Evolutionary conservation across 2,113 vertebrate species (phyloP).

Genomic region (Suncus etruscus): DNA sequence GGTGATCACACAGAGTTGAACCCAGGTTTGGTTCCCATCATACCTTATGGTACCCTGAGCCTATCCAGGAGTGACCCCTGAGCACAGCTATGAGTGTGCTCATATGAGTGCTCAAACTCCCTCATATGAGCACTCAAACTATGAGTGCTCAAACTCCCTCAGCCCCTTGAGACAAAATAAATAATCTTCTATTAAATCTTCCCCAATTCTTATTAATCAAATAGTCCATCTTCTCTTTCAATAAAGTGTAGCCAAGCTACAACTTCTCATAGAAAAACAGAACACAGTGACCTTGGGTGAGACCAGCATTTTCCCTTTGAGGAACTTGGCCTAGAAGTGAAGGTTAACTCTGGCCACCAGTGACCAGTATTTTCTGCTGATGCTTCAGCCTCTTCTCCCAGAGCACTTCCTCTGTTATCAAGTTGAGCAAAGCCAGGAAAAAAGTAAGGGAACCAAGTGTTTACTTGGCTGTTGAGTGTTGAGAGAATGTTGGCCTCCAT

Average conservation of each 20-base stretch:
- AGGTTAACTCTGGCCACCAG: no score
- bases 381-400: background rate
- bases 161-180: no score
- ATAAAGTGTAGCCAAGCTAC: background rate
- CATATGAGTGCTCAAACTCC: no score
- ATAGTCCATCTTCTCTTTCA: background rate
- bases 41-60: no score
- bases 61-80: no score
- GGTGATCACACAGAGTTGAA: no score
- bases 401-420: constrained; percentile 68
- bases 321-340: background rate
- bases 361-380: background rate
- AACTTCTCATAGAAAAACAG: background rate
- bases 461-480: constrained; percentile 69
- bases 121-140: no score
- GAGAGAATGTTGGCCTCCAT: constrained; percentile 66
- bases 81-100: no score
- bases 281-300: background rate
- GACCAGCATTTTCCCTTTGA: background rate
- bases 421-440: constrained; percentile 53
- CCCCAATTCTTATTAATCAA: background rate
- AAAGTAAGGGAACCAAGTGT: constrained; percentile 62
- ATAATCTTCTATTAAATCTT: background rate
- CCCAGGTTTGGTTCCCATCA: no score
- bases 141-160: no score